phyloP scores from a whole-genome alignment of 2,113 vertebrate genomes.

The Ploceus nigricollis region DNA sequence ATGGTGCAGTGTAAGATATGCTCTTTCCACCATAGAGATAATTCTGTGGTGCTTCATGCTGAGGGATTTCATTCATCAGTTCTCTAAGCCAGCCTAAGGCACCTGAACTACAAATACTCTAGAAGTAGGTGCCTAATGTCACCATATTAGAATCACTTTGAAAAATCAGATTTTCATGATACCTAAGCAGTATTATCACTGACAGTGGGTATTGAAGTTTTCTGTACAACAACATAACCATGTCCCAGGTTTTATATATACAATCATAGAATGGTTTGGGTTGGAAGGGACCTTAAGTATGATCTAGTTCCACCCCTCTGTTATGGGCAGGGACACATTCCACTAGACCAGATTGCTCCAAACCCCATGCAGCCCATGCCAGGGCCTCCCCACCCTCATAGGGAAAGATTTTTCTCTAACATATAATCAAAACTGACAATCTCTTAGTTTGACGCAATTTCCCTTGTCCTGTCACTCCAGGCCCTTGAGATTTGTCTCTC shows the following conservation, averaged over 20 bases:
- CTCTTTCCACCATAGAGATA: neutral
- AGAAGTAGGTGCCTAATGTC: neutral
- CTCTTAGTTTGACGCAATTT: neutral
- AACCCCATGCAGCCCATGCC: neutral
- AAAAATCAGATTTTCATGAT: neutral
- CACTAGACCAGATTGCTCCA: neutral
- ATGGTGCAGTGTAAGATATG: neutral
- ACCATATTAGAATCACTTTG: neutral
- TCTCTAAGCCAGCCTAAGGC: neutral
- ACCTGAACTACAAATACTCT: neutral
- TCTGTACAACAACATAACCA: neutral
- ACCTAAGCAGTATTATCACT: neutral
- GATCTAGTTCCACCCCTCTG: neutral
- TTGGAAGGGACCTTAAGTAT: neutral
- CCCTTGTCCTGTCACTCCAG: neutral
- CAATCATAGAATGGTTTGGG: neutral
- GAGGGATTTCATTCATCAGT: neutral
- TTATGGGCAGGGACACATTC: neutral
- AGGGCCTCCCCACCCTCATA: neutral
- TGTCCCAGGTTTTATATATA: neutral
- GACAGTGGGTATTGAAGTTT: neutral
- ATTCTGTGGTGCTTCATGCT: neutral
- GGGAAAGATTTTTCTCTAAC: neutral
- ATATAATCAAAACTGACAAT: neutral
- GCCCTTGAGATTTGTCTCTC: neutral